Percentiles rank a stretch among this genome's conserved stretches.
Conservation (phyloP, 1,140 invertebrate genomes). For the Magallana ariakensis region DNA sequence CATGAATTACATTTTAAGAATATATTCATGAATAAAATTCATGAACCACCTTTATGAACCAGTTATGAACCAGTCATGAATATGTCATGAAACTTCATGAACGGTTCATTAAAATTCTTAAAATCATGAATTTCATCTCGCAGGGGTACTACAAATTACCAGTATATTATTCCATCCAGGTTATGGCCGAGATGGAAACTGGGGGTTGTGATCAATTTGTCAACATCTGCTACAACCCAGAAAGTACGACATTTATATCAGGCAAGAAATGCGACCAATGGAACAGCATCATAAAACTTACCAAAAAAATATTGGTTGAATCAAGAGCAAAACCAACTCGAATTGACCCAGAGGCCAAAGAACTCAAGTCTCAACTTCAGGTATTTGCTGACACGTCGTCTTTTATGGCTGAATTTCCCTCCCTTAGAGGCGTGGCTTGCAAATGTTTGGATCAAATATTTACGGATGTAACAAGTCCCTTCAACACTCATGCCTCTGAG, state of each 20-base stretch:
- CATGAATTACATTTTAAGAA: too few species aligned
- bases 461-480: neutral
- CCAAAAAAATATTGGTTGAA: neutral
- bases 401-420: neutral
- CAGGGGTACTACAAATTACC: neutral
- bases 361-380: neutral
- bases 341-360: neutral
- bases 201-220: neutral
- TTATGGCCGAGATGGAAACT: neutral
- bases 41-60: too few species aligned
- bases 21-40: too few species aligned
- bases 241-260: neutral
- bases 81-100: too few species aligned
- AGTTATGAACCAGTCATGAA: too few species aligned
- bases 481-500: neutral
- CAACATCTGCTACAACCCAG: neutral
- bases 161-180: neutral
- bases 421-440: neutral
- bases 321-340: neutral
- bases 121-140: too few species aligned
- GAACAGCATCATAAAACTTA: neutral
- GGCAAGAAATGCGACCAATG: neutral
- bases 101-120: too few species aligned
- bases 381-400: neutral
- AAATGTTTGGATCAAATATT: neutral